Conservation (phyloP, 2,113 vertebrate genomes). For the Pholis gunnellus region DNA sequence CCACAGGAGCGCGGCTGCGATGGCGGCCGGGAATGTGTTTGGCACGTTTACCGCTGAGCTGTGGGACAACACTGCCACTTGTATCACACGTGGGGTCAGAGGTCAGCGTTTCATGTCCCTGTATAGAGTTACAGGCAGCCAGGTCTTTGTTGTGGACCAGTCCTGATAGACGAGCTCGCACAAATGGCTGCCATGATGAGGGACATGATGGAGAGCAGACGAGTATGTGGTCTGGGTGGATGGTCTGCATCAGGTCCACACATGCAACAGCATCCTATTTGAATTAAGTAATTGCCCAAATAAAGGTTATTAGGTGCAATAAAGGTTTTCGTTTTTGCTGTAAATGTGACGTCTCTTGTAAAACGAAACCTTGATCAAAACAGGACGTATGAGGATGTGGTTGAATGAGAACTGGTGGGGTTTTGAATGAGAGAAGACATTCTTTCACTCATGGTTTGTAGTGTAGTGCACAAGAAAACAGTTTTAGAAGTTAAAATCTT, state of each 20-base stretch:
- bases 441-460: conserved; percentile 8
- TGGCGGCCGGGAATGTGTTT: conserved; percentile 30
- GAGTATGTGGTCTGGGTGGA: conserved; percentile 29
- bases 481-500: conserved; percentile 9
- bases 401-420: conserved; percentile 22
- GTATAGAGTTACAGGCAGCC: conserved; percentile 75
- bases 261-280: conserved; percentile 23
- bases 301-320: conserved; percentile 38
- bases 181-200: conserved; percentile 61
- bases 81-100: conserved; percentile 70
- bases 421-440: conserved; percentile 27
- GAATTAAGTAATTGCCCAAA: conserved; percentile 20
- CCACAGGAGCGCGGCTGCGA: conserved; percentile 32
- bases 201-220: conserved; percentile 64
- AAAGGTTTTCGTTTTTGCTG: conserved; percentile 26
- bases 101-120: conserved; percentile 70
- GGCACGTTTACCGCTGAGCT: conserved; percentile 56
- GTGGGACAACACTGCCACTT: conserved; percentile 72
- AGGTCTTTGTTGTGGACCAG: conserved; percentile 70
- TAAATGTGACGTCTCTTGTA: conserved; percentile 33
- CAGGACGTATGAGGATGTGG: conserved; percentile 47
- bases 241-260: conserved; percentile 38
- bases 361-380: conserved; percentile 38
- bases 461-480: conserved; percentile 1
- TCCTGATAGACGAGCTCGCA: conserved; percentile 60